Evolutionary conservation across 2,113 vertebrate species (phyloP), one percentile per base, ranked within the genome.

Genomic region (Erinaceus europaeus): DNA sequence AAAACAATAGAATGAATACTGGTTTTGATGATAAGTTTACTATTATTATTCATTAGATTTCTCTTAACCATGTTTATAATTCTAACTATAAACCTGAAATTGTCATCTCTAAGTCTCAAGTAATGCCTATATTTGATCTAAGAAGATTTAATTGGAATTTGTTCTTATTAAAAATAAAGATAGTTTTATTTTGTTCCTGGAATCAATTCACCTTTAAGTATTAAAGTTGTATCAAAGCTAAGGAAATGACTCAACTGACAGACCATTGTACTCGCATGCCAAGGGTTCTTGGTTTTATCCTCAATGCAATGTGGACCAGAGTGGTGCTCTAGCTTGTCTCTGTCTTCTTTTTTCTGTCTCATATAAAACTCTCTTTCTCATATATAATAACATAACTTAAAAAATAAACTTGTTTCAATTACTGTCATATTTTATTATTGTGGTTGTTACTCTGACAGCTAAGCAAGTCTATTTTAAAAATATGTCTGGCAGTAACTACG

Each of bases 351-450:
- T n/a, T n/a, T n/a, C n/a, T n/a, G n/a, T n/a, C n/a, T n/a, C n/a
- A n/a, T n/a, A n/a, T n/a, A n/a, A n/a, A n/a, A n/a, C n/a, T n/a
- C n/a, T n/a, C n/a, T n/a, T n/a, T n/a, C n/a, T n/a, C n/a, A n/a
- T n/a, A n/a, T n/a, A n/a, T n/a, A n/a, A n/a, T n/a, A n/a, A n/a
- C n/a, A n/a, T n/a, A n/a, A n/a, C n/a, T 97, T 96, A 96, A 97
- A 95, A 90, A 96, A 95, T 95, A 96, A 97, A 96, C 92, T 95
- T 96, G 91, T 92, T 90, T 95, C 96, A 96, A 90, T 97, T 96
- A 94, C 94, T 95, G 95, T 91, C 94, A 95, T 85, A 94, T 82
- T 94, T 94, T 84, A 97, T 95, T 94, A 96, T 95, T 96, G 95
- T 94, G 95, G 95, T 73, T 53, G 88, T 94, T 95, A 92, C 94